phyloP scores from a whole-genome alignment of 2,113 vertebrate genomes.

The Ascaphus truei region DNA sequence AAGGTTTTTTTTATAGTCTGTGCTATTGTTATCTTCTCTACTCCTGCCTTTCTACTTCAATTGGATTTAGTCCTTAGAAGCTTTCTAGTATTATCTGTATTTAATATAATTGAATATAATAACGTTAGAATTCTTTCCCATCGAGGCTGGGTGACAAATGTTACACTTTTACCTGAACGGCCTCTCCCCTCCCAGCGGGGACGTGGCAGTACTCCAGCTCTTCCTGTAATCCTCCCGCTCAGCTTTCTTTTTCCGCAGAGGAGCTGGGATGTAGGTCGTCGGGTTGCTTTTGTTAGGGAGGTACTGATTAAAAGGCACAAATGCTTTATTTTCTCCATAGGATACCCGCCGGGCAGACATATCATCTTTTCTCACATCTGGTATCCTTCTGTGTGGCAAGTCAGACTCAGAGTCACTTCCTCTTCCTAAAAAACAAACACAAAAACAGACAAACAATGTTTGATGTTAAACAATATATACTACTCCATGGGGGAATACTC shows the following conservation, averaged over 20 bases:
- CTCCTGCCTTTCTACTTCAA: too few relatives aligned
- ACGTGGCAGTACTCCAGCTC: constrained; percentile 90
- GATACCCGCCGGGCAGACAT: constrained; percentile 89
- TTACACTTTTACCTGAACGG: constrained; percentile 79
- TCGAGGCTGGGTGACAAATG: not conserved
- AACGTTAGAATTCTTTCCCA: not conserved
- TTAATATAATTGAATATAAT: too few relatives aligned
- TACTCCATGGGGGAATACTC: too few relatives aligned
- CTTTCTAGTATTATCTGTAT: too few relatives aligned
- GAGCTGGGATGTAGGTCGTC: constrained; percentile 78
- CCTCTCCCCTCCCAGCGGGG: constrained; percentile 81
- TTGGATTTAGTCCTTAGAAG: too few relatives aligned
- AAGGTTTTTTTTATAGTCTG: too few relatives aligned
- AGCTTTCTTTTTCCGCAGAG: constrained; percentile 73
- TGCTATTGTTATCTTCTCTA: too few relatives aligned
- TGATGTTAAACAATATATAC: too few relatives aligned
- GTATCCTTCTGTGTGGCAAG: constrained; percentile 81
- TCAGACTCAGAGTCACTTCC: constrained; percentile 94
- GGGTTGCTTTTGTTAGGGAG: constrained; percentile 95
- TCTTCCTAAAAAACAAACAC: constrained; percentile 64
- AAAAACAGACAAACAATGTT: too few relatives aligned
- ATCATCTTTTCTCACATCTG: constrained; percentile 91
- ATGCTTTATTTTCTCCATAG: constrained; percentile 79
- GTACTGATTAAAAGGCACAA: constrained; percentile 97
- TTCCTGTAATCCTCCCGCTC: constrained; percentile 77